phyloP scores from a whole-genome alignment of 2,797 vertebrate species.

The Eulemur mongoz region DNA sequence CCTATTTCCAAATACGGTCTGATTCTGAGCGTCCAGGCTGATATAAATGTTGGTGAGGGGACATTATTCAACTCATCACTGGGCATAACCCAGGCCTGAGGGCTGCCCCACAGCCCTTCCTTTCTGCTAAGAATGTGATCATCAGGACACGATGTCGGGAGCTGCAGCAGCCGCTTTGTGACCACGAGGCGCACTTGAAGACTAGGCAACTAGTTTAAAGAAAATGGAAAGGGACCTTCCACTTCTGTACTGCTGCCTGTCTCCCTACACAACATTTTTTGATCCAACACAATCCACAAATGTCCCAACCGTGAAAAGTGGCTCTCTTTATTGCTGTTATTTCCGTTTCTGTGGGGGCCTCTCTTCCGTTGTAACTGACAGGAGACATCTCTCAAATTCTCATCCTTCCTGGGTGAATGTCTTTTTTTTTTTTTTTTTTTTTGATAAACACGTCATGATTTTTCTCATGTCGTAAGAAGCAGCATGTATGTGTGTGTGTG shows the following conservation, averaged over 20 bases:
- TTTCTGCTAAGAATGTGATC: too few species aligned
- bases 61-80: background rate
- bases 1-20: too few species aligned
- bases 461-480: background rate
- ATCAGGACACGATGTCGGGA: background rate
- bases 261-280: background rate
- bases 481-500: background rate
- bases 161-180: background rate
- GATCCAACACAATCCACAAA: fast-evolving
- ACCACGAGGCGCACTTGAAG: background rate
- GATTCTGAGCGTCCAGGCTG: too few species aligned
- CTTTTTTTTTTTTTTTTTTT: background rate
- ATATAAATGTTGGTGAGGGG: background rate
- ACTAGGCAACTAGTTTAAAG: background rate
- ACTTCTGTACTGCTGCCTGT: fast-evolving
- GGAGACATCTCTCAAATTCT: background rate
- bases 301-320: fast-evolving
- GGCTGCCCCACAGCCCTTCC: fast-evolving
- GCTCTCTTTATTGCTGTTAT: fast-evolving
- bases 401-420: background rate
- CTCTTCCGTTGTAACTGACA: background rate
- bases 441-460: background rate
- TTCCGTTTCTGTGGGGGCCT: background rate
- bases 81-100: fast-evolving
- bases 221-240: background rate